These are phyloP conservation scores for Glyptemys insculpta DNA, from an alignment of 2,797 vertebrate species.

Conservation along the genomic window DNA sequence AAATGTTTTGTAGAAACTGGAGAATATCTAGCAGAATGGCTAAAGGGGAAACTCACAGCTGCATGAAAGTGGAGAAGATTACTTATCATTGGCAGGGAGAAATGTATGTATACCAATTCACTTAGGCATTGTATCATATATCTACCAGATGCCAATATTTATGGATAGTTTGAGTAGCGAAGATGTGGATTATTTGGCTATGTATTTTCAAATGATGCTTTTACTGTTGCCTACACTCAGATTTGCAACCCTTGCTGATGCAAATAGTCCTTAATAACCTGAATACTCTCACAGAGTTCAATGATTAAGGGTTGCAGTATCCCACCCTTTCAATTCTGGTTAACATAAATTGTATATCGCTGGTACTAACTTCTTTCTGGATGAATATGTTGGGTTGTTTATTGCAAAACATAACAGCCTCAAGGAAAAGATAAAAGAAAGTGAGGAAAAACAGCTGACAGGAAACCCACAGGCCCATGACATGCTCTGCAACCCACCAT, in stretches of 20 bases:
- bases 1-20: constrained; percentile 17
- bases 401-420: neutral
- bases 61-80: neutral
- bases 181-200: neutral
- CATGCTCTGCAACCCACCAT: neutral
- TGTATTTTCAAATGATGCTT: neutral
- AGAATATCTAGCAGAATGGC: neutral
- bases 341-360: neutral
- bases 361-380: neutral
- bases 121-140: neutral
- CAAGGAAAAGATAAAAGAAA: neutral
- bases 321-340: neutral
- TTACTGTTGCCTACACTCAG: neutral
- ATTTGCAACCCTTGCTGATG: neutral
- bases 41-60: constrained; percentile 29
- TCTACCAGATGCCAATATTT: neutral
- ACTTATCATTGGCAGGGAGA: constrained; percentile 15
- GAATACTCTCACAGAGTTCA: neutral
- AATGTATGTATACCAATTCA: constrained; percentile 24
- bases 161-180: neutral
- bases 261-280: neutral
- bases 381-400: neutral
- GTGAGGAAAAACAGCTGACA: neutral
- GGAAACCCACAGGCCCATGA: neutral
- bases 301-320: neutral